These are phyloP conservation scores for Botia almorhae DNA, from an alignment of 2,797 vertebrate genomes.

Conservation along the genomic window DNA sequence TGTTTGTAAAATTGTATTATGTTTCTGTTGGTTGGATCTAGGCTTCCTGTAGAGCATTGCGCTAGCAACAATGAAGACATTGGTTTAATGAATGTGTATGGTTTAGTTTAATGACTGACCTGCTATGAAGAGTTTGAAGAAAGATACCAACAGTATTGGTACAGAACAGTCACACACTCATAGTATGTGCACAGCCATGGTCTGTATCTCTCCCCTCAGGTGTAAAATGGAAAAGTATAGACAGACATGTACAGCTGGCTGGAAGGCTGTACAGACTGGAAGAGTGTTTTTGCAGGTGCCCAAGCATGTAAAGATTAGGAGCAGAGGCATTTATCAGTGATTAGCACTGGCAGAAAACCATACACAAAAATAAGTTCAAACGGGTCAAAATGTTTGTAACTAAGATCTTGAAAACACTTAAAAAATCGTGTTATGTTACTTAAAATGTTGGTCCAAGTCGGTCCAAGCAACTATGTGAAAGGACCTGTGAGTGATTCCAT, in stretches of 20 bases:
- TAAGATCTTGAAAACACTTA: too few species aligned
- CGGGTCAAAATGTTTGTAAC: too few species aligned
- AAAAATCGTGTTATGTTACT: too few species aligned
- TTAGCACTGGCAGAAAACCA: slow-evolving; percentile 54
- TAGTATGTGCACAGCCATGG: background rate
- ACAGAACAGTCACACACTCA: background rate
- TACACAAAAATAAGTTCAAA: background rate
- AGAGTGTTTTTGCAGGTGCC: slow-evolving; percentile 39
- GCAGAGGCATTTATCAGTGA: slow-evolving; percentile 54
- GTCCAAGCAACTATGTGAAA: too few species aligned
- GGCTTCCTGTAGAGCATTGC: background rate
- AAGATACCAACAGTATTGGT: background rate
- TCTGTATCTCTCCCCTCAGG: background rate
- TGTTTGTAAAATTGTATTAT: background rate
- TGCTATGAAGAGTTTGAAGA: background rate
- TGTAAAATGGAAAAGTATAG: slow-evolving; percentile 5
- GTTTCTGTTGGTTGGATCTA: background rate
- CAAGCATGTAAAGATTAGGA: slow-evolving; percentile 56
- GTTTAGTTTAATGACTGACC: slow-evolving; percentile 1
- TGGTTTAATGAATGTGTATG: background rate
- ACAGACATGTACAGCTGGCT: background rate
- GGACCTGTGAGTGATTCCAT: too few species aligned
- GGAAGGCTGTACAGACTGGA: too few species aligned
- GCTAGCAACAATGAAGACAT: background rate
- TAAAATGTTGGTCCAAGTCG: too few species aligned